Evolutionary conservation across 2,888 invertebrate species (phyloP).

Genomic region (Volucella bombylans): DNA sequence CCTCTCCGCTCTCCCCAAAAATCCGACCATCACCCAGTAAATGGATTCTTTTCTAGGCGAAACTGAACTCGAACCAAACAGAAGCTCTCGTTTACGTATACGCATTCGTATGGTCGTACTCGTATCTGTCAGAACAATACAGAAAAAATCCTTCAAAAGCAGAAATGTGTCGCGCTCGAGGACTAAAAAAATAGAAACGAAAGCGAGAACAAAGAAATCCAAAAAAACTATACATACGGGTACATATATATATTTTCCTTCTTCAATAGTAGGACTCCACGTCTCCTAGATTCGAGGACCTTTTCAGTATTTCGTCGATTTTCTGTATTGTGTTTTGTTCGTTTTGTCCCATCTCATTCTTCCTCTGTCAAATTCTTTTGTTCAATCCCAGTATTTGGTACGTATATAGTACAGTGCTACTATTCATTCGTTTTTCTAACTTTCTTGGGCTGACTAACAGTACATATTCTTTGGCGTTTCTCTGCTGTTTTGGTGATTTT

Average conservation of each 20-base stretch:
- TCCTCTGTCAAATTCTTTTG: slow-evolving; percentile 73
- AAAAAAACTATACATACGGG: neutral
- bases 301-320: slow-evolving; percentile 66
- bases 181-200: slow-evolving; percentile 75
- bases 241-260: slow-evolving; percentile 60
- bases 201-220: slow-evolving; percentile 79
- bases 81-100: slow-evolving; percentile 4
- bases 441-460: neutral
- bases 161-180: slow-evolving; percentile 80
- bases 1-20: slow-evolving; percentile 34
- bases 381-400: slow-evolving; percentile 62
- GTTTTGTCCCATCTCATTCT: slow-evolving; percentile 53
- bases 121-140: slow-evolving; percentile 46
- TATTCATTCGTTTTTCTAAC: slow-evolving; percentile 50
- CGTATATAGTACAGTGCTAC: slow-evolving; percentile 36
- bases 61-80: slow-evolving; percentile 76
- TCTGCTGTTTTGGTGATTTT: slow-evolving; percentile 64
- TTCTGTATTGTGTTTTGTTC: slow-evolving; percentile 61
- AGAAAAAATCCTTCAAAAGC: slow-evolving; percentile 78
- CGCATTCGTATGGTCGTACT: too few species aligned
- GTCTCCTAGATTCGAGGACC: slow-evolving; percentile 64
- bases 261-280: slow-evolving; percentile 57
- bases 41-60: slow-evolving; percentile 59
- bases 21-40: slow-evolving; percentile 45
- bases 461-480: slow-evolving; percentile 12